Conservation (phyloP, 2,113 vertebrate genomes). For the Chrysemys picta region DNA sequence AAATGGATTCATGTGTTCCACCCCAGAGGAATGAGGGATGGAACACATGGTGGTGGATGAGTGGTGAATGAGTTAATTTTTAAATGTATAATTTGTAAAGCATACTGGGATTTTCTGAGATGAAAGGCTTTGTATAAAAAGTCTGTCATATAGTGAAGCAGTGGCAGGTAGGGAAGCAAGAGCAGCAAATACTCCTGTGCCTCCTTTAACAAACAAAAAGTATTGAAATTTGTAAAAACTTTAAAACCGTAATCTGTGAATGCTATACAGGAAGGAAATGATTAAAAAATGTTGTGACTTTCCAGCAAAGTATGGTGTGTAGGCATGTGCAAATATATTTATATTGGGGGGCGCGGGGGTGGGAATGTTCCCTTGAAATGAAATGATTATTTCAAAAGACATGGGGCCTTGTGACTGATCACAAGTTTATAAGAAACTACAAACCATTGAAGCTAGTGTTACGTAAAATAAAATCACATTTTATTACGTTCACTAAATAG, state of each 20-base stretch:
- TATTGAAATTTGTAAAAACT: neutral
- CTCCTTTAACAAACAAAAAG: neutral
- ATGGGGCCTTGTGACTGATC: conserved; percentile 67
- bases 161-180: neutral
- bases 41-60: too few species aligned
- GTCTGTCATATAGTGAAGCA: neutral
- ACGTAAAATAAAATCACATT: neutral
- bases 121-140: neutral
- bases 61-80: neutral
- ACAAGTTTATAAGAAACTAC: conserved; percentile 55
- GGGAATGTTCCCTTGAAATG: conserved; percentile 32
- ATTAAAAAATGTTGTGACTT: neutral
- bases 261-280: neutral
- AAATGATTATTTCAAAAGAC: conserved; percentile 30
- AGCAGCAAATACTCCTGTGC: fast-evolving
- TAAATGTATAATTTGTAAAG: neutral
- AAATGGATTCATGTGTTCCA: neutral
- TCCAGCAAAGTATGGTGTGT: neutral
- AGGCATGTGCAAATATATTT: neutral
- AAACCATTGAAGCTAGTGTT: conserved; percentile 28
- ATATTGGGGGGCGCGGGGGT: neutral
- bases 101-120: neutral
- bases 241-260: neutral
- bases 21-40: neutral
- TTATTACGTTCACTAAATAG: neutral